A percentile compares a stretch with the other conserved stretches of the same genome.
Evolutionary conservation across 1,140 invertebrate species (phyloP).

Genomic region (Zaprionus ghesquierei): DNA sequence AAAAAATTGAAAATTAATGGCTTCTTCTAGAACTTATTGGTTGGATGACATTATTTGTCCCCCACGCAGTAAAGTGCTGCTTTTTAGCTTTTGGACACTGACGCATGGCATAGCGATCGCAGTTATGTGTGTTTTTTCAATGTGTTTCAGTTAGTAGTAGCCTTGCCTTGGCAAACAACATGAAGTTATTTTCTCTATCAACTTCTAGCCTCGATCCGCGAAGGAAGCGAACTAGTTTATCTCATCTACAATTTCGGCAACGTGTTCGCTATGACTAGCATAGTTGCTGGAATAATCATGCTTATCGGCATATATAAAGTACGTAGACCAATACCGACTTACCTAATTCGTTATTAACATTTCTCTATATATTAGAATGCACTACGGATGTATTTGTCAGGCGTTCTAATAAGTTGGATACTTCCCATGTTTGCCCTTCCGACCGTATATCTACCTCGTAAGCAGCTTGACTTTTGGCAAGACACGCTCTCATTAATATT

Average conservation of each 20-base stretch:
- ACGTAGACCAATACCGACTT: not conserved
- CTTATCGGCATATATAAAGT: not conserved
- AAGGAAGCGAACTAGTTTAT: not conserved
- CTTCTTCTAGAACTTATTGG: not conserved
- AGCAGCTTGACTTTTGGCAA: not conserved
- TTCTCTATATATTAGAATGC: not conserved
- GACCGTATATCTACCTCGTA: not conserved
- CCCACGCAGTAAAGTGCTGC: not conserved
- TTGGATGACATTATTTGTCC: not conserved
- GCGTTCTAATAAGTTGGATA: not conserved
- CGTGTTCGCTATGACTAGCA: not conserved
- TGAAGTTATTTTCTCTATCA: not conserved
- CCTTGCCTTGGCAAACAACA: not conserved
- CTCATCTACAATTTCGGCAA: not conserved
- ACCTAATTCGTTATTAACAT: not conserved
- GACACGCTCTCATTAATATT: not conserved
- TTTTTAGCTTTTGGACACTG: not conserved
- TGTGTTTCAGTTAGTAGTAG: not conserved
- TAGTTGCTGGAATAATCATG: not conserved
- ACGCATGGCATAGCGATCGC: not conserved
- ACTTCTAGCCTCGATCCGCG: not conserved
- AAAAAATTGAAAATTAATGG: not conserved
- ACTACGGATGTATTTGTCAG: not conserved
- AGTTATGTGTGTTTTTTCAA: not conserved
- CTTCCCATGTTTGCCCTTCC: not conserved